phyloP scores from a whole-genome alignment of 92 coral and sea anemone species.

The Palythoa caribaeorum region DNA sequence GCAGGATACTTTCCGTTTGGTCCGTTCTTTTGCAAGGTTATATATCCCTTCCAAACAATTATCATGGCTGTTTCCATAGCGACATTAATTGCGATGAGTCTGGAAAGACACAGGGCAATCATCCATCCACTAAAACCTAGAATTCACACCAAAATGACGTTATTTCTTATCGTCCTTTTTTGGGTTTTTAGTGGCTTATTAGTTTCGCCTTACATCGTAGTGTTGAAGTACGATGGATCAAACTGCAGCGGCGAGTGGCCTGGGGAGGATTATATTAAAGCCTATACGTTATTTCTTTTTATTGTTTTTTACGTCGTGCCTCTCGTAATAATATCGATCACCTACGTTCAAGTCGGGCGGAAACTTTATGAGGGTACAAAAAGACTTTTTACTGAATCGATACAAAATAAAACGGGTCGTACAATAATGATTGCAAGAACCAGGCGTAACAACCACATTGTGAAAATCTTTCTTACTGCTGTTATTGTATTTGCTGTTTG shows the following conservation, averaged over 20 bases:
- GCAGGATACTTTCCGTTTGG: slow-evolving; percentile 61
- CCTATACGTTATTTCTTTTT: slow-evolving; percentile 60
- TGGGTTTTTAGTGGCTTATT: slow-evolving; percentile 68
- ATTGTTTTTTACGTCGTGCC: slow-evolving; percentile 64
- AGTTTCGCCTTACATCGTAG: slow-evolving; percentile 68
- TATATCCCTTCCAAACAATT: slow-evolving; percentile 78
- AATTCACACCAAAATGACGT: slow-evolving; percentile 48
- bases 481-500: slow-evolving; percentile 88
- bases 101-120: slow-evolving; percentile 72
- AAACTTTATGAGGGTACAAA: slow-evolving; percentile 53
- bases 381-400: slow-evolving; percentile 52
- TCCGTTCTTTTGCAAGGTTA: slow-evolving; percentile 56
- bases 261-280: slow-evolving; percentile 43
- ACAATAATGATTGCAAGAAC: slow-evolving; percentile 69
- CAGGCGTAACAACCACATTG: slow-evolving; percentile 80
- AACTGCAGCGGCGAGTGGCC: slow-evolving; percentile 77
- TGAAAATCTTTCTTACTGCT: slow-evolving; percentile 86
- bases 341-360: slow-evolving; percentile 52
- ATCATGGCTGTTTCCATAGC: slow-evolving; percentile 72
- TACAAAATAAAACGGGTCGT: slow-evolving; percentile 55
- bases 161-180: slow-evolving; percentile 50
- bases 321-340: slow-evolving; percentile 49
- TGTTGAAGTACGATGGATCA: slow-evolving; percentile 41
- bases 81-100: slow-evolving; percentile 70
- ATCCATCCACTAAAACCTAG: slow-evolving; percentile 77